These are phyloP conservation scores for Zelleria hepariella DNA, from an alignment of 2,888 invertebrate genomes.

Conservation along the genomic window DNA sequence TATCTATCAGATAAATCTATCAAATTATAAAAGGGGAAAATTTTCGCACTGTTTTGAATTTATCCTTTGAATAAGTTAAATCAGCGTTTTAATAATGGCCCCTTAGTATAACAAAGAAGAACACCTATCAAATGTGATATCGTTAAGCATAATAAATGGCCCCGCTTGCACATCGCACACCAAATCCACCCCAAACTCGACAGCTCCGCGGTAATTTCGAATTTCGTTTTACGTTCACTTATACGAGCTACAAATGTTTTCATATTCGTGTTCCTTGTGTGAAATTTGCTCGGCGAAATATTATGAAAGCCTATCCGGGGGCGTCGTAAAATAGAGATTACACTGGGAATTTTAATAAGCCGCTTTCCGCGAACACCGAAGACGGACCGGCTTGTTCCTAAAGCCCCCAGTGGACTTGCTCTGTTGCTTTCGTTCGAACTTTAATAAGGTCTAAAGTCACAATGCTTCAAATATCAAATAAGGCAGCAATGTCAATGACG, in stretches of 20 bases:
- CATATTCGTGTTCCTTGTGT: slow-evolving; percentile 27
- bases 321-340: slow-evolving; percentile 38
- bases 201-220: slow-evolving; percentile 1
- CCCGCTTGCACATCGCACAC: neutral
- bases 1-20: no score
- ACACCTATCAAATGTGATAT: neutral
- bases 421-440: no score
- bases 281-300: slow-evolving; percentile 31
- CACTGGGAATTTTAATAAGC: slow-evolving; percentile 40
- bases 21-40: no score
- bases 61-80: no score
- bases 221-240: slow-evolving; percentile 25
- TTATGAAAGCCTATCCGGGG: slow-evolving; percentile 26
- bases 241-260: slow-evolving; percentile 28
- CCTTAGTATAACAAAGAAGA: no score
- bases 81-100: no score
- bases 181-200: neutral
- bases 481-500: no score
- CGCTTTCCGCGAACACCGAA: slow-evolving; percentile 10
- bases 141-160: no score
- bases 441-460: no score
- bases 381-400: neutral
- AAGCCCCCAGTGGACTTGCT: neutral
- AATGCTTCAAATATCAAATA: no score
- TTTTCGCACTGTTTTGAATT: no score